Evolutionary conservation across 2,113 vertebrate genomes (phyloP).

Genomic region (Pangasianodon gigas): DNA sequence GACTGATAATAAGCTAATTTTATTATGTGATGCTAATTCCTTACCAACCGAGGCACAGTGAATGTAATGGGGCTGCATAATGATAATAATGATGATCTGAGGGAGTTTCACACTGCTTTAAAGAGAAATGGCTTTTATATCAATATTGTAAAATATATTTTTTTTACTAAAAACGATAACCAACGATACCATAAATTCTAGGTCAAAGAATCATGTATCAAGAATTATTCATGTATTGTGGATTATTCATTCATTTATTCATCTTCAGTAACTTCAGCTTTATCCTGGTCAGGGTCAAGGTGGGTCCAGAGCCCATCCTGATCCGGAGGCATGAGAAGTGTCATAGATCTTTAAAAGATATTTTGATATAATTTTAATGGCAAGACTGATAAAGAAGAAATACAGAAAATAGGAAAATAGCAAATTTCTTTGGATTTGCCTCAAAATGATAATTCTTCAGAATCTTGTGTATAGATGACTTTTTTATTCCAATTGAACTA

Average conservation of each 20-base stretch:
- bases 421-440: too few species aligned
- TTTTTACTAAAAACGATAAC: background rate
- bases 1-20: background rate
- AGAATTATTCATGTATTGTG: background rate
- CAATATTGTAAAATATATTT: background rate
- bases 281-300: background rate
- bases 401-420: background rate
- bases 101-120: background rate
- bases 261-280: background rate
- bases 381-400: background rate
- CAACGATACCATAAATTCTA: background rate
- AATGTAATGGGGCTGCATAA: background rate
- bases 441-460: background rate
- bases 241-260: background rate
- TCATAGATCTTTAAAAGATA: background rate
- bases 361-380: background rate
- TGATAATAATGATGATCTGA: background rate
- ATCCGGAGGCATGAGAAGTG: background rate
- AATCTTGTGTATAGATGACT: background rate
- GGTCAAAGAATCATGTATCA: background rate
- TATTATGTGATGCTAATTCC: conserved; percentile 6
- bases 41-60: background rate
- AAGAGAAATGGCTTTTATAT: background rate
- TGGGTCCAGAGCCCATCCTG: background rate
- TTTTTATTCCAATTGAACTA: background rate